These are phyloP conservation scores for Argyrosomus japonicus DNA, from an alignment of 2,113 vertebrate genomes.

Conservation along the genomic window DNA sequence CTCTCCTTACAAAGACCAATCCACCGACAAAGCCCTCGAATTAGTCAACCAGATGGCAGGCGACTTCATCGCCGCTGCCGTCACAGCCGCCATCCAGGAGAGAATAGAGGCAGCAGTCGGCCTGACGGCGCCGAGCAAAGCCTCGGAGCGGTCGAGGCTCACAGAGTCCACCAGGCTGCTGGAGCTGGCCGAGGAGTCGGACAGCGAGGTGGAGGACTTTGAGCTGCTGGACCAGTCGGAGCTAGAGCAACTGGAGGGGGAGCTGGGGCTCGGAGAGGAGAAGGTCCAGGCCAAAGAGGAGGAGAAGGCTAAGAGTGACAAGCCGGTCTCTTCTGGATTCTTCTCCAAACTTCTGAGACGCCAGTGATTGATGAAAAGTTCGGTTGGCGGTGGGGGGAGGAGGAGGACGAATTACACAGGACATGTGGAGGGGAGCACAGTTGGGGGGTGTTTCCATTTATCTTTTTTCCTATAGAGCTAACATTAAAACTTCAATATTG, in stretches of 20 bases:
- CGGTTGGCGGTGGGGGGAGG: not conserved
- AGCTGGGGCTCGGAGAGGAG: constrained; percentile 85
- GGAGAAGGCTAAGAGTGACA: constrained; percentile 68
- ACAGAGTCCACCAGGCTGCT: constrained; percentile 60
- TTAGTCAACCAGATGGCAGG: constrained; percentile 89
- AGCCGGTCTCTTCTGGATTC: constrained; percentile 87
- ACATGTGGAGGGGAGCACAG: constrained; percentile 34
- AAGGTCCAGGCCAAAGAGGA: constrained; percentile 66
- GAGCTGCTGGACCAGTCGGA: constrained; percentile 98
- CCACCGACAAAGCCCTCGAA: constrained; percentile 77
- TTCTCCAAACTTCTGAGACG: constrained; percentile 93
- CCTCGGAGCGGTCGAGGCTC: constrained; percentile 13
- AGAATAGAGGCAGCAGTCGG: constrained; percentile 82
- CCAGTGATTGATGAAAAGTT: constrained; percentile 80
- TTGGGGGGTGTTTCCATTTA: constrained; percentile 38
- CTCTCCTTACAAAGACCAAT: constrained; percentile 61
- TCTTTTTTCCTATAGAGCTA: constrained; percentile 23
- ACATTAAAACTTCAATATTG: constrained; percentile 12
- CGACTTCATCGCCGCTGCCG: constrained; percentile 87
- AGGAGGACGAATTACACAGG: constrained; percentile 25
- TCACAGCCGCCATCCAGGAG: constrained; percentile 92
- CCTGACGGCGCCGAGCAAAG: not conserved
- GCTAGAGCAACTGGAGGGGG: constrained; percentile 95
- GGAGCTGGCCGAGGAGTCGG: constrained; percentile 88
- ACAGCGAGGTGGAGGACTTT: constrained; percentile 97